Conservation (phyloP, 2,888 invertebrate species). For the Hirtodrosophila cameraria region DNA sequence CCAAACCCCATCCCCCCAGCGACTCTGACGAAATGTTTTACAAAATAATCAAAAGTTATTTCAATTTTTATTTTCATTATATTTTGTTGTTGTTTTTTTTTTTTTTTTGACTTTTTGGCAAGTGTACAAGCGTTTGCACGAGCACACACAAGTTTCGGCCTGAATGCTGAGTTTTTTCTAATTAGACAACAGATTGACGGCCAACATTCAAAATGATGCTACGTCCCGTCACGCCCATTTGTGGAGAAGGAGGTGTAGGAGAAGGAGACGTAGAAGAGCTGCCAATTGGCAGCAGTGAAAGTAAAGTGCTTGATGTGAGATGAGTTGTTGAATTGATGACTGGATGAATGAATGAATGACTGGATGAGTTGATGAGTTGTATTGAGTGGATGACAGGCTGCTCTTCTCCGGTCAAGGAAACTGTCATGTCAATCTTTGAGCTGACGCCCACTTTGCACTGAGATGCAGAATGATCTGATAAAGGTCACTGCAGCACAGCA, state of each 20-base stretch:
- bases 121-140: conserved; percentile 29
- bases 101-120: conserved; percentile 39
- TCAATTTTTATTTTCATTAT: conserved; percentile 7
- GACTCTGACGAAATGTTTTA: conserved; percentile 36
- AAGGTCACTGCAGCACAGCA: conserved; percentile 16
- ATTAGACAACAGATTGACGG: conserved; percentile 67
- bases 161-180: conserved; percentile 55
- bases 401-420: conserved; percentile 38
- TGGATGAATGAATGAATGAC: conserved; percentile 7
- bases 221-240: neutral
- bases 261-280: neutral
- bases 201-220: conserved; percentile 36
- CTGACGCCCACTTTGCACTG: conserved; percentile 14
- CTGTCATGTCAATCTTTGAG: conserved; percentile 29
- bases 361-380: conserved; percentile 4
- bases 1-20: too few species aligned
- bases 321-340: conserved; percentile 15
- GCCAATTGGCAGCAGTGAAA: neutral
- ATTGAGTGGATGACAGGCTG: conserved; percentile 6
- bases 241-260: neutral
- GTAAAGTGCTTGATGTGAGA: conserved; percentile 23
- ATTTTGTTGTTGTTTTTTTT: neutral
- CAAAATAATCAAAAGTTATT: conserved; percentile 33
- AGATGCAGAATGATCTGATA: conserved; percentile 17
- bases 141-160: conserved; percentile 31